These are phyloP conservation scores for Sylvia atricapilla DNA, from an alignment of 2,113 vertebrate species.

Conservation along the genomic window DNA sequence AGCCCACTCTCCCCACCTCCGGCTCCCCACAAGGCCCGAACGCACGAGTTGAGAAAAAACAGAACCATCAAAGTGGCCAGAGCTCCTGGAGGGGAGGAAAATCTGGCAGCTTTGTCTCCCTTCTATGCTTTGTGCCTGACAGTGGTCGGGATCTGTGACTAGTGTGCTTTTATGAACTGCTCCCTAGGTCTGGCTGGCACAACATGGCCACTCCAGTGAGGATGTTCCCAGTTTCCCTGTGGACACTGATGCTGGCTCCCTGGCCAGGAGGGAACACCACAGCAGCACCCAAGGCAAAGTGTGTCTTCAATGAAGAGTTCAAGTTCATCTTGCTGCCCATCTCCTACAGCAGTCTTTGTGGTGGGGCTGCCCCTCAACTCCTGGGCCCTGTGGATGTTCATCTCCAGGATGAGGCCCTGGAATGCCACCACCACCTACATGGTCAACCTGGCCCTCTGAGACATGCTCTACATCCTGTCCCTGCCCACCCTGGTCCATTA, in stretches of 20 bases:
- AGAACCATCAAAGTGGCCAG: conserved; percentile 39
- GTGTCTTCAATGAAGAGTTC: conserved; percentile 90
- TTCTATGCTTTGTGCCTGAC: not conserved
- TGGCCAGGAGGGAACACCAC: conserved; percentile 5
- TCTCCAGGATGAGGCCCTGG: conserved; percentile 87
- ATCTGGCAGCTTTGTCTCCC: not conserved
- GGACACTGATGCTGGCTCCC: not conserved
- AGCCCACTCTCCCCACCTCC: not conserved
- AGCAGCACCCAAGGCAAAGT: conserved; percentile 50
- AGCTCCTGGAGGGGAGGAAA: not conserved
- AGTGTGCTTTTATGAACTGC: not conserved
- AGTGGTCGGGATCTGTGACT: not conserved
- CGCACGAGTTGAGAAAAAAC: not conserved
- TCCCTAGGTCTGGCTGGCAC: conserved; percentile 8
- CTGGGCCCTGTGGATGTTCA: conserved; percentile 86
- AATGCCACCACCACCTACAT: conserved; percentile 87
- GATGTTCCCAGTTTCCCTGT: not conserved
- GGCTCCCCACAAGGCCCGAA: rapidly evolving
- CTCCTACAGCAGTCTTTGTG: conserved; percentile 86
- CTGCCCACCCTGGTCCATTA: conserved; percentile 92
- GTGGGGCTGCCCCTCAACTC: conserved; percentile 85
- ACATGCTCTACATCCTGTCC: conserved; percentile 88
- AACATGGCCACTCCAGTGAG: not conserved
- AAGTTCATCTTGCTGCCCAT: conserved; percentile 91
- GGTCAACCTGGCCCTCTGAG: conserved; percentile 89